Base-by-base conservation (phyloP, 35 echinoderm and acorn worm species). In the Anneissia japonica region DNA sequence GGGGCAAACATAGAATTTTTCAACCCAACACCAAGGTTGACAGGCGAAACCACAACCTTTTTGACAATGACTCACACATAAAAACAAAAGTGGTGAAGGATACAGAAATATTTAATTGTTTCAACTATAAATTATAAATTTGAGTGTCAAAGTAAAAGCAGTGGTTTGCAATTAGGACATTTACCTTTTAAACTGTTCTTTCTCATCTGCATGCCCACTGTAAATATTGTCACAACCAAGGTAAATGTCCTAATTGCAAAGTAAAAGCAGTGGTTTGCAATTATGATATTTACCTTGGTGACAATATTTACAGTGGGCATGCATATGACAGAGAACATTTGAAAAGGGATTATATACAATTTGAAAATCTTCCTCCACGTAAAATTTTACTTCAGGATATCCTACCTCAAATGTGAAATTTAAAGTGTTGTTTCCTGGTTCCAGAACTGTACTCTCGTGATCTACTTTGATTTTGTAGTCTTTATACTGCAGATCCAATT, bases 351-450 rank as follows among this genome's bases (percentile, higher is more conserved):
- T 21, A 9, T 33, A 23, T 51, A n/a, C n/a, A 64, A n/a, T 64
- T 64, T 64, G 12, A 14, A 14, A 64, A 14, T n/a, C 12, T 64
- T 64, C n/a, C 51, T 14, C 51, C 51, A 14, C 12, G 51, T 64
- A 64, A 64, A 12, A 64, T 64, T n/a, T 64, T 14, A 14, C 12
- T 64, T 12, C 9, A 34, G 1, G 33, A 78, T 78, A 5, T 13
- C 76, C 46, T 84, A 99, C 96, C 79, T 94, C 87, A 56, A 93
- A 91, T 43, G 39, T 79, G 85, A 94, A 99, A 37, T 88, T 74
- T 0, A 99, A 35, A 1, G 35, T 38, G 87, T 92, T 93, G 11
- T 33, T 46, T 37, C 96, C 96, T 0, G 92, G 92, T 32, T 86
- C 37, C 35, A 94, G 74, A 34, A 86, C 87, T 0, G 90, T 75